Evolutionary conservation across 1,140 invertebrate genomes (phyloP), one percentile per base, ranked within the genome.

Genomic region (Cherax quadricarinatus): DNA sequence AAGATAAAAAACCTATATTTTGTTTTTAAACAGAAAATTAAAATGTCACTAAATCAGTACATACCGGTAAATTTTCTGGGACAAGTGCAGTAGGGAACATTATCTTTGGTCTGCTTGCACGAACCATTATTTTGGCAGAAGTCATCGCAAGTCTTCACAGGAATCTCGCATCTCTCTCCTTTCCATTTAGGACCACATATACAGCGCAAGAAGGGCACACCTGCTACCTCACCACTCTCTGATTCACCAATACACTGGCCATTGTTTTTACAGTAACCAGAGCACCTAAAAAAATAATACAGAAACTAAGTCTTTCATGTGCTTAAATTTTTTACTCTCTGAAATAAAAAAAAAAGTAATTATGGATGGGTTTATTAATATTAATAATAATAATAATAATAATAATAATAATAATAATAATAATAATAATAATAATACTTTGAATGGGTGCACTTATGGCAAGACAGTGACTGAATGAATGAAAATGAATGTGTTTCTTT

Each of bases 161-260:
- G 95, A 24, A 94, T 95, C 94, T 97, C 97, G 94, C 97, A 97
- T 4, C 96, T 95, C 66, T 96, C 95, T 6, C 97, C 97, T 1
- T 96, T 96, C 96, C 96, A 97, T 24, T 96, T 95, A 7, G 96
- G 94, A 30, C 95, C 96, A 94, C 97, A 97, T 85, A 95, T 95
- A 94, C 97, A 97, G 94, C 96, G 94, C 48, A 94, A 88, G 14
- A 49, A 16, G 10, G 91, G 70, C 10, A 89, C 92, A 53, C 83
- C 89, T 30, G 83, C 90, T 66, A 51, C 85, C 10, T 86, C 21
- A 30, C 92, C 90, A 57, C 82, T 91, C 88, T 16, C n/a, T 94
- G 88, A 2, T 18, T 70, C 49, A n/a, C 1, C 10, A 30, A 4
- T 81, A 24, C 83, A 85, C 6, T 48, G 30, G 18, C 83, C 83